Base-by-base conservation (phyloP, 2,797 vertebrate genomes). In the Esox lucius region DNA sequence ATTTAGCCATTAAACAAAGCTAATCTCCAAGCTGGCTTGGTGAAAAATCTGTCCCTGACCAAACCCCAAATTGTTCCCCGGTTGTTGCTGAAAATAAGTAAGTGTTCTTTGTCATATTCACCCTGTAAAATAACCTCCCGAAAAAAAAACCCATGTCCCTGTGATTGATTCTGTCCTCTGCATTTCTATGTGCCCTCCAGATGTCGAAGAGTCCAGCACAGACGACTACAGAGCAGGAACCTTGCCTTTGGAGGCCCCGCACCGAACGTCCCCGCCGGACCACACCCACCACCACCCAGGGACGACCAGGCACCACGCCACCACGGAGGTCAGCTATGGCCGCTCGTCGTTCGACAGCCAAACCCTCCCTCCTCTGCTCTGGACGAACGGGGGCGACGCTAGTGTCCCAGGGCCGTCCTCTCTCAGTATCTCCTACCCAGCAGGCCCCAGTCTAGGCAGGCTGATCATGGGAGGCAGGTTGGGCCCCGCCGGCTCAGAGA, bases 151-250 rank as follows among this genome's bases (percentile, higher is more conserved):
- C 33, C 3, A n/a, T n/a, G 1, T 11, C 42, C 12, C 9, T 46
- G 42, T 46, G 9, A 13, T 46, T 46, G 12, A 46, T 13, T 13
- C 42, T 46, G 9, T 42, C 28, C 2, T 39, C 35, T 39, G 7
- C 35, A 8, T 46, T 46, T 46, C 5, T 42, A 11, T 42, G 1
- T 11, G 9, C 12, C 42, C 59, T 71, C 5, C 75, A 93, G 90
- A 88, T 12, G 76, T 91, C 72, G 88, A 88, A 71, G 91, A 92
- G 81, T 92, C 91, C 19, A 92, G 90, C 76, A 92, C 90, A 0
- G 91, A 92, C 0, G 80, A 91, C 83, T 86, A 81, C 86, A 87
- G 76, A 83, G 83, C 79, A 46, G 75, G 80, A 46, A 73, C 69
- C 31, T 80, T 90, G 59, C 83, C 85, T 1, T 85, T 88, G 6